Evolutionary conservation across 2,797 vertebrate genomes (phyloP).

Genomic region (Pangasius macronema): DNA sequence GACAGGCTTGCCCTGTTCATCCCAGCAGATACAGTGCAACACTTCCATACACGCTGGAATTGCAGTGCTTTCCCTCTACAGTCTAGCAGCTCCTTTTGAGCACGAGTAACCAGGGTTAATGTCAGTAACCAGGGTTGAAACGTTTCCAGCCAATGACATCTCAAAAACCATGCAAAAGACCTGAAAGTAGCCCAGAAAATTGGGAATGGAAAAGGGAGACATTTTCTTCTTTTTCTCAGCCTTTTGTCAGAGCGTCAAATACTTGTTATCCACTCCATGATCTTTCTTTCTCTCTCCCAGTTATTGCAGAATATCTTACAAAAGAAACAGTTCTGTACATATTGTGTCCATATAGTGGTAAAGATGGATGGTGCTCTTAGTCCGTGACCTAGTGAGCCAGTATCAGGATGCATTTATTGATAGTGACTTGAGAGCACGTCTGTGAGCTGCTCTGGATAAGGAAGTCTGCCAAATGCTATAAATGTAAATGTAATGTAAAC

Average conservation of each 20-base stretch:
- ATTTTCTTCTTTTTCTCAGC: neutral
- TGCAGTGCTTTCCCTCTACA: neutral
- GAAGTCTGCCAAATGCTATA: no score
- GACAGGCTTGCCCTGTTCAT: neutral
- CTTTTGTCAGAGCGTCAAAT: neutral
- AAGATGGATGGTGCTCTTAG: no score
- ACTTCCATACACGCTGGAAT: neutral
- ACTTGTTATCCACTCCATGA: neutral
- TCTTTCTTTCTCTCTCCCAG: neutral
- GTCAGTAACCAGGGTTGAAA: neutral
- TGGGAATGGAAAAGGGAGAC: neutral
- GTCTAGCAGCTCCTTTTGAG: neutral
- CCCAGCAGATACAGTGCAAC: neutral
- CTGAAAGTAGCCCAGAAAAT: neutral
- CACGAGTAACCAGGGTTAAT: no score
- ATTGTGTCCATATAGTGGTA: no score
- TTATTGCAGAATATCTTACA: neutral
- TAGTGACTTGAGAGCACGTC: no score
- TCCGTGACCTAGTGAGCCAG: no score
- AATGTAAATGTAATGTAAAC: no score
- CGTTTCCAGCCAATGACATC: neutral
- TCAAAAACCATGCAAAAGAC: neutral
- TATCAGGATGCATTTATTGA: no score
- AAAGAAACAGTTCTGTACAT: neutral
- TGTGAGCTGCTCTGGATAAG: no score